Conservation (phyloP, 2,888 invertebrate species). For the Melanotus villosus region DNA sequence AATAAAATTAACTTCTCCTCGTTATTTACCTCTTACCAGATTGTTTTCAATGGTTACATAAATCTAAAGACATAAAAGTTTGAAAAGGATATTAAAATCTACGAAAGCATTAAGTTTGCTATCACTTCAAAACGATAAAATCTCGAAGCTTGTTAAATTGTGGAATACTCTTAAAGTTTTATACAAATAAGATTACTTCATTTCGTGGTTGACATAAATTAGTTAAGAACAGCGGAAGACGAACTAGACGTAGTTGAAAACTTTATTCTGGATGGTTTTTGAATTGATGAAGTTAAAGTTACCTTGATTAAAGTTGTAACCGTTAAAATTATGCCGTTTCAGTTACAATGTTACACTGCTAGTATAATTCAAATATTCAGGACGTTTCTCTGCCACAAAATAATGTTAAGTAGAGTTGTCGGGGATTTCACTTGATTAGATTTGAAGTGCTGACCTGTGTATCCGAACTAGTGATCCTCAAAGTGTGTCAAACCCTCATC, state of each 20-base stretch:
- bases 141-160: background rate
- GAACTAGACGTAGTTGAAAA: background rate
- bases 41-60: too few relatives aligned
- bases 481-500: constrained; percentile 24
- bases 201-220: background rate
- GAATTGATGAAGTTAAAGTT: background rate
- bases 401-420: constrained; percentile 17
- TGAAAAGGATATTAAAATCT: too few relatives aligned
- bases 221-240: background rate
- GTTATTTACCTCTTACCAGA: too few relatives aligned
- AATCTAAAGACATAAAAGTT: too few relatives aligned
- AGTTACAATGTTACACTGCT: background rate
- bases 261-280: background rate
- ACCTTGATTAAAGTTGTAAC: background rate
- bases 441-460: constrained; percentile 16
- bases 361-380: background rate
- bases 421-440: background rate
- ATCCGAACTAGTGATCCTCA: constrained; percentile 12
- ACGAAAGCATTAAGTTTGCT: too few relatives aligned
- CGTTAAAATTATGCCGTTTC: too few relatives aligned
- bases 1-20: too few relatives aligned
- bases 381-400: background rate
- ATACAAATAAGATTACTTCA: background rate
- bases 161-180: background rate
- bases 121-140: too few relatives aligned